phyloP scores from a whole-genome alignment of 1,140 invertebrate genomes.

The Pogonomyrmex californicus region DNA sequence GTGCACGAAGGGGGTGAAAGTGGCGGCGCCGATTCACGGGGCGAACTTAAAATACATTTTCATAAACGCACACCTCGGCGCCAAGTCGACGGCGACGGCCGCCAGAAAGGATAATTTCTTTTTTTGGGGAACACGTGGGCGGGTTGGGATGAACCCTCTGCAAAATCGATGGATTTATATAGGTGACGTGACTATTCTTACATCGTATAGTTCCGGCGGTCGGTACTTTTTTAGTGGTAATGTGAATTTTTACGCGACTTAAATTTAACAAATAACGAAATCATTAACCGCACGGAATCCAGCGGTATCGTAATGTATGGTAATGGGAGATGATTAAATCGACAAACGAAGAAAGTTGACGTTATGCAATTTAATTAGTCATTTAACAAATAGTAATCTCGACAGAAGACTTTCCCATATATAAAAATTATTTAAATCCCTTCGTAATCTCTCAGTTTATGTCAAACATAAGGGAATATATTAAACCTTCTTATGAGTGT shows the following conservation, averaged over 20 bases:
- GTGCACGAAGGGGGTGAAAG: constrained; percentile 67
- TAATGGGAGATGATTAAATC: neutral
- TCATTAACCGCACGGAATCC: neutral
- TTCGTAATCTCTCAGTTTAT: no score
- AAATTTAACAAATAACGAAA: neutral
- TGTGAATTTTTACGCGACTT: neutral
- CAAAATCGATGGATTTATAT: constrained; percentile 37
- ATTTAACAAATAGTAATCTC: neutral
- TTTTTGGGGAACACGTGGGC: constrained; percentile 7
- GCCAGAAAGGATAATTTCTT: constrained; percentile 20
- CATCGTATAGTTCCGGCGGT: neutral
- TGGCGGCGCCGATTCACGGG: constrained; percentile 33
- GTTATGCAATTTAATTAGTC: neutral
- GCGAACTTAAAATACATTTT: constrained; percentile 56
- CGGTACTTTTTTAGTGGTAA: no score
- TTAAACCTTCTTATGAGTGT: constrained; percentile 2
- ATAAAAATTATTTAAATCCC: neutral
- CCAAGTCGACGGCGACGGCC: neutral
- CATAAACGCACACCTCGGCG: constrained; percentile 3
- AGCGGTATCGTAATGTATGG: neutral
- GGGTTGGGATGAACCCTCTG: neutral
- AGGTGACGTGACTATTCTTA: constrained; percentile 11
- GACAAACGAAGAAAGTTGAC: neutral
- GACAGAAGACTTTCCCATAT: neutral
- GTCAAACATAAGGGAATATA: neutral